These are phyloP conservation scores for Podabrus alpinus DNA, from an alignment of 2,888 invertebrate species.

Conservation along the genomic window DNA sequence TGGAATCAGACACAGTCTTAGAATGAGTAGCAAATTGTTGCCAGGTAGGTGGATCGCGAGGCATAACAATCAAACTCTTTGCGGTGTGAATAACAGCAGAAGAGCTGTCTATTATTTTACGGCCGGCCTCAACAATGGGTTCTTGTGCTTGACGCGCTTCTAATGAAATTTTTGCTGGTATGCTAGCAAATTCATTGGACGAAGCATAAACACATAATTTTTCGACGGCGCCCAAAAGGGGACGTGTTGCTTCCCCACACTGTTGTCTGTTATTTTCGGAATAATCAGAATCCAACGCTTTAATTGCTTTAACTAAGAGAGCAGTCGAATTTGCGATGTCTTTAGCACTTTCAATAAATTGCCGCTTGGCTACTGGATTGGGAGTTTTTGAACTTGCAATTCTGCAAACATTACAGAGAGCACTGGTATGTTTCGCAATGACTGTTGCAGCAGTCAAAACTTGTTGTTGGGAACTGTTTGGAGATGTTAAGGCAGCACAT, in stretches of 20 bases:
- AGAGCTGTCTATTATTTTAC: constrained; percentile 79
- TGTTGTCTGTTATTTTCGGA: constrained; percentile 74
- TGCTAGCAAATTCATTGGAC: constrained; percentile 89
- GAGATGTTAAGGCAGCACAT: constrained; percentile 76
- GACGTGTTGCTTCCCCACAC: constrained; percentile 79
- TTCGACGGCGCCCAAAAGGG: constrained; percentile 81
- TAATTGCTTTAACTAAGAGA: constrained; percentile 91
- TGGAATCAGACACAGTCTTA: constrained; percentile 94
- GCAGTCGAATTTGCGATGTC: constrained; percentile 97
- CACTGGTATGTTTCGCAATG: constrained; percentile 94
- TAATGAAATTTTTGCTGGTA: constrained; percentile 88
- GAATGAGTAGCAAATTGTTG: constrained; percentile 92
- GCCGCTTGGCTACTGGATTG: constrained; percentile 90
- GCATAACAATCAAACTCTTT: constrained; percentile 83
- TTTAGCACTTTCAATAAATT: constrained; percentile 97
- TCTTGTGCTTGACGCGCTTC: constrained; percentile 84
- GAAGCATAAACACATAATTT: constrained; percentile 91
- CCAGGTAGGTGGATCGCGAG: constrained; percentile 93
- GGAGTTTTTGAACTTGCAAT: constrained; percentile 88
- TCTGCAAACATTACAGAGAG: constrained; percentile 93
- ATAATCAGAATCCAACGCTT: constrained; percentile 84
- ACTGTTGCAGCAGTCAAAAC: constrained; percentile 89
- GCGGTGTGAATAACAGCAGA: constrained; percentile 90
- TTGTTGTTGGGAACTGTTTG: constrained; percentile 77
- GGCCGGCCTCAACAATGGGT: constrained; percentile 84